These are phyloP conservation scores for Apodemia mormo DNA, from an alignment of 2,888 invertebrate species.

Conservation along the genomic window DNA sequence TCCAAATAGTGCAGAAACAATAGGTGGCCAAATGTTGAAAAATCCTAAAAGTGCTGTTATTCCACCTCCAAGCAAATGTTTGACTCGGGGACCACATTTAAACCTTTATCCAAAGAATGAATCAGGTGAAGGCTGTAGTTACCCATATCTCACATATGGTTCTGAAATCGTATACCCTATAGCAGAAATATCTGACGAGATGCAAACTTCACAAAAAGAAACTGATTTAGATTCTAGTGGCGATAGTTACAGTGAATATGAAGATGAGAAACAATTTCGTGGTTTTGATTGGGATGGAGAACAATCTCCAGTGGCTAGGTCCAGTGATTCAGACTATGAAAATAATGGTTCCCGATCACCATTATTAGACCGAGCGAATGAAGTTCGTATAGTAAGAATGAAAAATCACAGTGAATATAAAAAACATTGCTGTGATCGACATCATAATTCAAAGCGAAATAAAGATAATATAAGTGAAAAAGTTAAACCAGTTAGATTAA, in stretches of 20 bases:
- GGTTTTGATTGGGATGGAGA: slow-evolving; percentile 78
- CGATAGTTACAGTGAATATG: slow-evolving; percentile 83
- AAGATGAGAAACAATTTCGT: slow-evolving; percentile 80
- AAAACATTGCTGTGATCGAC: slow-evolving; percentile 65
- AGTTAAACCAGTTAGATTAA: slow-evolving; percentile 69
- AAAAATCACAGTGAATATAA: slow-evolving; percentile 65
- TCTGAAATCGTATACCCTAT: slow-evolving; percentile 92
- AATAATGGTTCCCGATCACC: slow-evolving; percentile 88
- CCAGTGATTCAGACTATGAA: slow-evolving; percentile 85
- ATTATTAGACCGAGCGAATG: slow-evolving; percentile 79
- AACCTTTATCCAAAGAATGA: slow-evolving; percentile 85
- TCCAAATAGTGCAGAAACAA: slow-evolving; percentile 91
- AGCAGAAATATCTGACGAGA: slow-evolving; percentile 91
- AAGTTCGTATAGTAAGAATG: slow-evolving; percentile 66
- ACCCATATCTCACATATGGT: slow-evolving; percentile 85
- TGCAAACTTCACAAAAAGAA: slow-evolving; percentile 85
- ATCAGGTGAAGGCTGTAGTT: slow-evolving; percentile 87
- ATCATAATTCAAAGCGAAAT: slow-evolving; percentile 51
- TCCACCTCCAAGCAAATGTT: slow-evolving; percentile 86
- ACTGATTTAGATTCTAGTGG: slow-evolving; percentile 83
- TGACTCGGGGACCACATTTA: slow-evolving; percentile 86
- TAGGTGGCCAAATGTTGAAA: slow-evolving; percentile 85
- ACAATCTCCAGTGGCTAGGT: slow-evolving; percentile 66
- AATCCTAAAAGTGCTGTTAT: slow-evolving; percentile 84
- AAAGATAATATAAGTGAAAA: slow-evolving; percentile 62